phyloP scores from a whole-genome alignment of 2,113 vertebrate genomes.

The Tetrao urogallus region DNA sequence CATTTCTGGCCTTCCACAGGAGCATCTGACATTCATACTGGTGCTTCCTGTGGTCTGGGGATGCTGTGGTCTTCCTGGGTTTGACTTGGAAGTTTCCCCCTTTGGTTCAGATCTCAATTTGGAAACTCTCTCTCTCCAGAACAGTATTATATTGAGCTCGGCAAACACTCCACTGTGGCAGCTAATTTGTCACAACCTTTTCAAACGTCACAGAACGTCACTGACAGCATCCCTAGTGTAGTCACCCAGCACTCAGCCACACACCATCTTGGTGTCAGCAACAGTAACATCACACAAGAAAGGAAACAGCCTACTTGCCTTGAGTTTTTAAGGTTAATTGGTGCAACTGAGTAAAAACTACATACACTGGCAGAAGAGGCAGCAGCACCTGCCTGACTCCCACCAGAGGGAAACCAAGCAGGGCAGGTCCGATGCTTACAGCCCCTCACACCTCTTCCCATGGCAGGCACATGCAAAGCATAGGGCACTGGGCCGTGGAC shows the following conservation, averaged over 20 bases:
- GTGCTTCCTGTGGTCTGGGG: too few species aligned
- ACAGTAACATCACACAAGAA: not conserved
- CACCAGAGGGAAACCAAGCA: fast-evolving
- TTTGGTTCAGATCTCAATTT: too few species aligned
- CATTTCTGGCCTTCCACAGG: too few species aligned
- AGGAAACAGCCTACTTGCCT: not conserved
- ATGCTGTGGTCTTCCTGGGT: too few species aligned
- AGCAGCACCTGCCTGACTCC: not conserved
- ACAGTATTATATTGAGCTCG: too few species aligned
- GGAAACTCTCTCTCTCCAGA: too few species aligned
- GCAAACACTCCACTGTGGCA: not conserved
- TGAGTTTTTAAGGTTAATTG: not conserved
- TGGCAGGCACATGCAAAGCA: not conserved
- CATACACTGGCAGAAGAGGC: not conserved
- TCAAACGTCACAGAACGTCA: not conserved
- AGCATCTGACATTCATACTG: too few species aligned
- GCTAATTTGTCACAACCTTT: not conserved
- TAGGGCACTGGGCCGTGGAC: not conserved
- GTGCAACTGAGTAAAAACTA: too few species aligned
- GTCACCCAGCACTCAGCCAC: not conserved
- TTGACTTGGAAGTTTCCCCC: too few species aligned
- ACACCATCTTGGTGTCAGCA: not conserved
- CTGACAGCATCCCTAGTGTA: not conserved
- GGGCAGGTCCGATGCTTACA: fast-evolving
- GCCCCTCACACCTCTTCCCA: not conserved